These are phyloP conservation scores for Germaria angustata DNA, from an alignment of 2,888 invertebrate genomes.

Conservation along the genomic window DNA sequence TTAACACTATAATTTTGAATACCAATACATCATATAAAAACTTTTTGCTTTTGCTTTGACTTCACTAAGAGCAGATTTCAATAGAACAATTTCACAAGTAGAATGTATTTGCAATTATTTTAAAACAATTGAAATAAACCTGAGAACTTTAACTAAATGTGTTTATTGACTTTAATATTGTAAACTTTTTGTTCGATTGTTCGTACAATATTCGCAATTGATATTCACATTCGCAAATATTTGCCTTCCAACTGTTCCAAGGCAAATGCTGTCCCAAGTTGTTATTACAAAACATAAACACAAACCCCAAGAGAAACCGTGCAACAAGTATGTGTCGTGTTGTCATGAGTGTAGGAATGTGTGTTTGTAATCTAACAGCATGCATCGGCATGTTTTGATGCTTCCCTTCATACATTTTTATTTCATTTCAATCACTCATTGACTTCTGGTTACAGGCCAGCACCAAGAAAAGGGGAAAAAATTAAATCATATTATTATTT, in stretches of 20 bases:
- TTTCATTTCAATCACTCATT: neutral
- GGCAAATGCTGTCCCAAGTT: neutral
- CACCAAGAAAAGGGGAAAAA: neutral
- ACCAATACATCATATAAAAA: no score
- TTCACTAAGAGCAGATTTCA: no score
- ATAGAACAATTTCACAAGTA: neutral
- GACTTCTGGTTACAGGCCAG: neutral
- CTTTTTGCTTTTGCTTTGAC: no score
- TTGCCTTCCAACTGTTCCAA: constrained; percentile 20
- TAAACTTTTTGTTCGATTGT: neutral
- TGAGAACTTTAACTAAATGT: neutral
- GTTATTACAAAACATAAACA: constrained; percentile 25
- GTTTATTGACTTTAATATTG: neutral
- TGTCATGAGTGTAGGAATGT: neutral
- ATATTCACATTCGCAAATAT: constrained; percentile 21
- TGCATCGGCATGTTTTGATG: neutral
- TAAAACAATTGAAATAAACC: neutral
- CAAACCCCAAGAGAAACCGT: constrained; percentile 3
- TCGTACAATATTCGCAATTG: constrained; percentile 36
- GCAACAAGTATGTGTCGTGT: constrained; percentile 23
- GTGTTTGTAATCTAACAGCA: neutral
- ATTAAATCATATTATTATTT: neutral
- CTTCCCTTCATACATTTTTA: neutral
- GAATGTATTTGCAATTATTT: neutral
- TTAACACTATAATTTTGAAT: no score